A percentile compares a stretch with the other conserved stretches of the same genome.
phyloP scores from a whole-genome alignment of 2,113 vertebrate species.

The Lycocorax pyrrhopterus region DNA sequence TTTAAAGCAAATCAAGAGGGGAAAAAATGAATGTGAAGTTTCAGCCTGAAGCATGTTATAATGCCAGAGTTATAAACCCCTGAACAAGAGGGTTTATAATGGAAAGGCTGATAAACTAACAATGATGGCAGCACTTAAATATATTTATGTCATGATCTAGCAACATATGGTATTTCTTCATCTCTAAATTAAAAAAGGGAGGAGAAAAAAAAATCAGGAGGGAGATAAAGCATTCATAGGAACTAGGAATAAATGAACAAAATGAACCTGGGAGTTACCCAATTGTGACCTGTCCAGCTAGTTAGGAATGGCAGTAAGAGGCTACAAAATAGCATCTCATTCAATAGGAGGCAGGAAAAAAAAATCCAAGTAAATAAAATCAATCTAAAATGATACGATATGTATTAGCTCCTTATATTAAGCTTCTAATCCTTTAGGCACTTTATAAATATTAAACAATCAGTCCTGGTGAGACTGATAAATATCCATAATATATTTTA shows the following conservation, averaged over 20 bases:
- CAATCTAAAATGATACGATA: slow-evolving; percentile 42
- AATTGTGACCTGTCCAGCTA: not conserved
- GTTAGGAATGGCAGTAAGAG: not conserved
- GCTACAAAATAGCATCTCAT: not conserved
- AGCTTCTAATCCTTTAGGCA: slow-evolving; percentile 60
- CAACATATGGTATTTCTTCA: slow-evolving; percentile 45
- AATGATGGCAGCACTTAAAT: slow-evolving; percentile 54
- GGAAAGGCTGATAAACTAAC: slow-evolving; percentile 61
- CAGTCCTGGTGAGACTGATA: slow-evolving; percentile 65
- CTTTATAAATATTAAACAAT: slow-evolving; percentile 68
- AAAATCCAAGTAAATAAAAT: slow-evolving; percentile 39
- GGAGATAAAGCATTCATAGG: not conserved
- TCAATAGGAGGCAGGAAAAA: not conserved
- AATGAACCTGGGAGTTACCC: not conserved
- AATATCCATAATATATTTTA: slow-evolving; percentile 64
- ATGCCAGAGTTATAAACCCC: slow-evolving; percentile 33
- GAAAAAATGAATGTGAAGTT: slow-evolving; percentile 35
- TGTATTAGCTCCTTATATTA: slow-evolving; percentile 40
- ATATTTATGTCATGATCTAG: slow-evolving; percentile 53
- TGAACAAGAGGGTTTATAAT: slow-evolving; percentile 38
- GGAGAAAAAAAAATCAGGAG: not conserved
- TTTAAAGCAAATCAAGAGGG: slow-evolving; percentile 31
- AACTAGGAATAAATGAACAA: not conserved
- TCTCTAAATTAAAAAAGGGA: slow-evolving; percentile 33
- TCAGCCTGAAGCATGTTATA: slow-evolving; percentile 2